These are phyloP conservation scores for Agelaius tricolor DNA, from an alignment of 2,113 vertebrate genomes.

Conservation along the genomic window DNA sequence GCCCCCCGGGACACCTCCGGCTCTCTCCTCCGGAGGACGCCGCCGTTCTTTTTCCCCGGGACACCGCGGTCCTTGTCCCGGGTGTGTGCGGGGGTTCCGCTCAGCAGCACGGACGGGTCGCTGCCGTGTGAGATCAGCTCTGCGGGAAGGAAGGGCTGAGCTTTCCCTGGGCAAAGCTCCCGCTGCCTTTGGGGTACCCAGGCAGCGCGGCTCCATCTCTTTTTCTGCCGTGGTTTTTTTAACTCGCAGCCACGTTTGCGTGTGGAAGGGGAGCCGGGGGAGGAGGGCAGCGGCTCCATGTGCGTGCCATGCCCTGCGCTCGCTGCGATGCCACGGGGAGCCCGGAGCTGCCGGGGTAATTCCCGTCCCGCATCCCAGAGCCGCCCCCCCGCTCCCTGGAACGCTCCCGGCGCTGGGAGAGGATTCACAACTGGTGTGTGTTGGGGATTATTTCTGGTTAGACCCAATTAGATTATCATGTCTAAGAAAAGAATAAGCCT, in stretches of 20 bases:
- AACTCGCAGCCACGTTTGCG: fast-evolving
- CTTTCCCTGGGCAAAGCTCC: neutral
- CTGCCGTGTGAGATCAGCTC: neutral
- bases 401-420: neutral
- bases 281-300: neutral
- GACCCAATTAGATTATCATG: slow-evolving; percentile 61
- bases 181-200: fast-evolving
- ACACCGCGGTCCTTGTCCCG: neutral
- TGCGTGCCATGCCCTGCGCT: neutral
- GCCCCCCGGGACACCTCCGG: neutral
- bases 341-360: neutral
- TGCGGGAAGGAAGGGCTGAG: neutral
- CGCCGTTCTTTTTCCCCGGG: neutral
- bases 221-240: neutral
- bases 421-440: neutral
- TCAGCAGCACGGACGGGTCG: neutral
- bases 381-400: neutral
- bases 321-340: neutral
- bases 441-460: slow-evolving; percentile 59
- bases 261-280: neutral
- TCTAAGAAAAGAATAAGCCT: slow-evolving; percentile 60
- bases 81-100: fast-evolving
- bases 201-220: fast-evolving
- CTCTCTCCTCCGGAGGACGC: too few species aligned
- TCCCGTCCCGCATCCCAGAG: neutral